phyloP scores from a whole-genome alignment of 2,113 vertebrate genomes.

The Cnemophilus loriae region DNA sequence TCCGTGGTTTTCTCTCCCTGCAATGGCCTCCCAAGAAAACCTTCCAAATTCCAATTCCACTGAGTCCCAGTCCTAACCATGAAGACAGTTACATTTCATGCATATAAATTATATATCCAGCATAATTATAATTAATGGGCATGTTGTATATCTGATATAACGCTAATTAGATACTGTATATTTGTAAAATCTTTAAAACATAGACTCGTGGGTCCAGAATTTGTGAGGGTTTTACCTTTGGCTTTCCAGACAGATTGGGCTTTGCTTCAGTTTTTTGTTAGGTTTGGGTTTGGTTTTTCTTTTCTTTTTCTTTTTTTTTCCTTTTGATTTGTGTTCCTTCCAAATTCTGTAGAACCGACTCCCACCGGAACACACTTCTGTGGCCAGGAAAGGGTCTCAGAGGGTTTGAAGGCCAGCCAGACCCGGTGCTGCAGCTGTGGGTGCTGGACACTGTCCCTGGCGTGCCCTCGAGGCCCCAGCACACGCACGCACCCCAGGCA shows the following conservation, averaged over 20 bases:
- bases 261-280: neutral
- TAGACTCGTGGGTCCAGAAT: slow-evolving; percentile 43
- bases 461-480: neutral
- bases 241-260: neutral
- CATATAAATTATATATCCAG: slow-evolving; percentile 52
- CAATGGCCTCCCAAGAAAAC: neutral
- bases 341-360: neutral
- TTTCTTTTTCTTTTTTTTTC: rapidly evolving
- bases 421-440: neutral
- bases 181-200: slow-evolving; percentile 46
- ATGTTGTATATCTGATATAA: slow-evolving; percentile 62
- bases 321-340: neutral
- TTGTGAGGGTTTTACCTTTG: slow-evolving; percentile 35
- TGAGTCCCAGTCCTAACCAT: neutral
- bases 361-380: neutral
- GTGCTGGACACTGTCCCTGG: neutral
- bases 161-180: slow-evolving; percentile 57
- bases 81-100: slow-evolving; percentile 48
- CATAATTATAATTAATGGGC: slow-evolving; percentile 43
- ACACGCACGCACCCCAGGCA: neutral
- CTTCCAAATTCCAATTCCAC: slow-evolving; percentile 18
- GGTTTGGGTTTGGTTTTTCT: neutral
- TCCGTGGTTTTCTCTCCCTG: neutral
- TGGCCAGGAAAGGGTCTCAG: neutral
- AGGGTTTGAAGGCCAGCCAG: neutral